Base-by-base conservation (phyloP, 2,113 vertebrate species). In the Aplodontia rufa region DNA sequence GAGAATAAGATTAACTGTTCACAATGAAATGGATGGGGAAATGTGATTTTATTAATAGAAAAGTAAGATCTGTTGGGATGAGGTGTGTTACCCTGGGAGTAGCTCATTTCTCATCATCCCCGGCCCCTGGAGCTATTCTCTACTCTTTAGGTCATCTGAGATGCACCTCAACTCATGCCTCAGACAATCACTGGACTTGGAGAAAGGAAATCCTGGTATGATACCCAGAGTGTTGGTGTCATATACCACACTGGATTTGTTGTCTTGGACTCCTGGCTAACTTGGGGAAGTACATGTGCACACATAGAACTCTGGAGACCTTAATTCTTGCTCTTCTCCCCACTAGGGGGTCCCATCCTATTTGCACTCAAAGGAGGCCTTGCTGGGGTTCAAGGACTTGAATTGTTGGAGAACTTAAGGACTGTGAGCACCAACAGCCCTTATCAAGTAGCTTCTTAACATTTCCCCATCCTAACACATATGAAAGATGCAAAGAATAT, bases 1-100 rank as follows among this genome's bases (percentile, higher is more conserved):
- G 94, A 96, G 53, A 88, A 81, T 79, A 72, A 97, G 87, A 94
- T 69, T 83, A 92, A 87, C 87, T 80, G 74, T 69, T 93, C 80
- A 89, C 80, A 82, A 75, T 40, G 47, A 92, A 84, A 79, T 10
- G 28, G 58, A 64, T 66, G 37, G 16, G 5, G 45, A 75, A 47
- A 81, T 74, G 51, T 9, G 24, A 26, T 95, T 91, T 69, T 91
- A 62, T 58, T 89, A 55, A 42, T 20, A 81, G 75, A 28, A 84
- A 60, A 60, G 45, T 51, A 85, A 93, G 84, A 79, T n/a, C 35
- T 92, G 71, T 22, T 66, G 58, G 51, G 45, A 91, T 53, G 58
- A 87, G 92, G 26, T 30, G 5, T 75, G 53, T 78, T 68, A 71
- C 20, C 9, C 78, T 62, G 49, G 10, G 24, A 68, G 35, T 30